Evolutionary conservation across 2,888 invertebrate species (phyloP), one percentile per base, ranked within the genome.

Genomic region (Minunthozetes semirufus): DNA sequence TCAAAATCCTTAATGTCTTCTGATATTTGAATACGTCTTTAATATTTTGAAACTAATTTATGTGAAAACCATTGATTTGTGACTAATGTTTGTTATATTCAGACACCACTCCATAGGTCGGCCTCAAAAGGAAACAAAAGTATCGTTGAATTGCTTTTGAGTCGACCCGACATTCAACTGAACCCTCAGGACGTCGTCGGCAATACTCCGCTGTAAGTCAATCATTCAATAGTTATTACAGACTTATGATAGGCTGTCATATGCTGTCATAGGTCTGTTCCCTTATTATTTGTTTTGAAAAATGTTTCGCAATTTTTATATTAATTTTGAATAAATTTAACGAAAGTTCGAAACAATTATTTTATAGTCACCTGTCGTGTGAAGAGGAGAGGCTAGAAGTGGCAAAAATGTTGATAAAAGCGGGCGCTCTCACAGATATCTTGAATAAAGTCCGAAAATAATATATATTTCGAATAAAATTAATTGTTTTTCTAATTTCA

Each of bases 71-170:
- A n/a, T n/a, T n/a, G n/a, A n/a, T n/a, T n/a, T n/a, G n/a, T n/a
- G n/a, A n/a, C n/a, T n/a, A n/a, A n/a, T n/a, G n/a, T n/a, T n/a
- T n/a, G n/a, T n/a, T n/a, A n/a, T n/a, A n/a, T n/a, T n/a, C n/a
- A 70, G 42, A 89, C 90, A 48, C 89, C 92, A 13, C 84, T 92
- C 33, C 93, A 93, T 81, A 86, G 93, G 79, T 90, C 91, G 22
- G 90, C 91, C 6, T 90, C 91, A 9, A 89, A 89, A 81, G 92
- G 92, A 29, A 88, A 89, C 80, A 84, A 85, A 53, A 85, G 86
- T 61, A 86, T 91, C 78, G 87, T 91, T 0, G 87, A 89, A 80
- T 81, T 90, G 9, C 84, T 93, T 8, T 80, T 92, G 46, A 50
- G 53, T 29, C 84, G 86, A 66, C 83, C 84, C 78, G 85, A 86